Percentiles rank a stretch among this genome's conserved stretches.
Evolutionary conservation across 2,113 vertebrate species (phyloP).

Genomic region (Onychorhynchus coronatus): DNA sequence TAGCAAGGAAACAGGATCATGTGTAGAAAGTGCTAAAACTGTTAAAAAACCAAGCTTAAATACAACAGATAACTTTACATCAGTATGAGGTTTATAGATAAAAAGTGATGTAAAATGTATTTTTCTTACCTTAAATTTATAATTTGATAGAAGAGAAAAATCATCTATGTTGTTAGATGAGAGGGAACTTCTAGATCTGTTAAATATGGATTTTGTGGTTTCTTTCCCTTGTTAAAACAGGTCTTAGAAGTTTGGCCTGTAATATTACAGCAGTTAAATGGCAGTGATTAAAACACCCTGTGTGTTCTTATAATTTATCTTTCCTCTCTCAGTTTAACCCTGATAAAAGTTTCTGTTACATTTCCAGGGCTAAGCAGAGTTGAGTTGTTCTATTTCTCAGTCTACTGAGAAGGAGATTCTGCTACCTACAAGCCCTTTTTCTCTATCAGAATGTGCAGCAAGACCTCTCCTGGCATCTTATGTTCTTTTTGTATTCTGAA

Average conservation of each 20-base stretch:
- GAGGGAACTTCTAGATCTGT: not conserved
- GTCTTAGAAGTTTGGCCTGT: not conserved
- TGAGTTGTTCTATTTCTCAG: not conserved
- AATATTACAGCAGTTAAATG: not conserved
- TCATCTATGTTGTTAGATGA: not conserved
- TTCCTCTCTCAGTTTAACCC: not conserved
- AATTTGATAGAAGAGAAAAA: not conserved
- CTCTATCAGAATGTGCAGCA: not conserved
- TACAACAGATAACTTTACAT: not conserved
- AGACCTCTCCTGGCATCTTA: constrained; percentile 11
- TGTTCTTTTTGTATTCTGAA: not conserved
- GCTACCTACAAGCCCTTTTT: not conserved
- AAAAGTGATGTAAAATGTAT: not conserved
- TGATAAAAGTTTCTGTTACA: not conserved
- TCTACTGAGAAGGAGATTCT: not conserved
- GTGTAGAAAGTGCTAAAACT: not conserved
- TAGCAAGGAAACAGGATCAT: not conserved
- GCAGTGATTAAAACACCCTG: not conserved
- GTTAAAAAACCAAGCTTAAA: not conserved
- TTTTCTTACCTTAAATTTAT: not conserved
- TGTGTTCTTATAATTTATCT: not conserved
- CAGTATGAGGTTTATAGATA: not conserved
- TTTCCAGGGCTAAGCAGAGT: not conserved
- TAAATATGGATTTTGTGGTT: not conserved
- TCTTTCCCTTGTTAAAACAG: not conserved